phyloP scores from a whole-genome alignment of 2,797 vertebrate genomes.

The Heteromormyrus szaboi region DNA sequence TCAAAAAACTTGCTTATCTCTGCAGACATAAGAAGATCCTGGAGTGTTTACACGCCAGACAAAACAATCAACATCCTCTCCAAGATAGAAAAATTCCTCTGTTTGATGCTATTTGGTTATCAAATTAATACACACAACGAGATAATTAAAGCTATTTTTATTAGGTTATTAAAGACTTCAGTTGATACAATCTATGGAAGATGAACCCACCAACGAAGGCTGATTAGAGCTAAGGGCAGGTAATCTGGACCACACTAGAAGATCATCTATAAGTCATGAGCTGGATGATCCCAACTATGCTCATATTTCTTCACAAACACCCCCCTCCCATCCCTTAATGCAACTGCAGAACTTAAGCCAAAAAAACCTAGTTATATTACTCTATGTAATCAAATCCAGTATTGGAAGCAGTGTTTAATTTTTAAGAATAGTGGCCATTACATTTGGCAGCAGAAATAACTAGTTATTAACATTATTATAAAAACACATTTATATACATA shows the following conservation, averaged over 20 bases:
- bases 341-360: background rate
- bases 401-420: background rate
- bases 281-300: background rate
- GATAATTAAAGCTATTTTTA: background rate
- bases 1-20: background rate
- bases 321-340: background rate
- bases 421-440: background rate
- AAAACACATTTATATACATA: background rate
- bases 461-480: background rate
- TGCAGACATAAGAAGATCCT: slow-evolving; percentile 47
- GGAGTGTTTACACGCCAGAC: slow-evolving; percentile 40
- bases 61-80: slow-evolving; percentile 24
- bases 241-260: background rate
- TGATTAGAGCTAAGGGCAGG: background rate
- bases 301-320: background rate
- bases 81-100: background rate
- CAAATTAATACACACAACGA: background rate
- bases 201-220: background rate
- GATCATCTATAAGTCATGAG: slow-evolving; percentile 10
- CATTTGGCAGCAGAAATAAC: background rate
- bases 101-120: background rate
- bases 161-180: background rate
- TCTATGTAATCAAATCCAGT: background rate
- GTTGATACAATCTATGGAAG: background rate
- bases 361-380: background rate